Percentiles rank a stretch among this genome's conserved stretches.
Evolutionary conservation across 2,888 invertebrate species (phyloP).

Genomic region (Cheilosia pagana): DNA sequence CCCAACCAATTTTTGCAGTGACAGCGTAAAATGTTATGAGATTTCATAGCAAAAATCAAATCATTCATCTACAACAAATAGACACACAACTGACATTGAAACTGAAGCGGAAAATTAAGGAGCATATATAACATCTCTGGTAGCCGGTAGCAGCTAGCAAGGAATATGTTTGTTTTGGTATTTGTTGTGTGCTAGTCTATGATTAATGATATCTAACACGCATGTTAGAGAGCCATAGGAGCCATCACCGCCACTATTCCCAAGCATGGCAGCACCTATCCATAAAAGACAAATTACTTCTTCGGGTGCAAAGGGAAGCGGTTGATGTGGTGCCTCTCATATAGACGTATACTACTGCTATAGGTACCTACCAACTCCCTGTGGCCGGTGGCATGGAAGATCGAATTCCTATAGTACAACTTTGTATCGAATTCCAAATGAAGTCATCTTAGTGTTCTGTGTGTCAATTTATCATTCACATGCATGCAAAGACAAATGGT

Average conservation of each 20-base stretch:
- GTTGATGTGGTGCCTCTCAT: conserved; percentile 30
- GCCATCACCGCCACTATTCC: conserved; percentile 21
- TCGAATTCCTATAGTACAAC: conserved; percentile 46
- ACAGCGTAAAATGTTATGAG: conserved; percentile 54
- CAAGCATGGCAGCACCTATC: conserved; percentile 57
- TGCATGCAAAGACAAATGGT: conserved; percentile 47
- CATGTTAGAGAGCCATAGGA: conserved; percentile 56
- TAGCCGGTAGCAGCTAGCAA: conserved; percentile 12
- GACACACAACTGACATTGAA: conserved; percentile 63
- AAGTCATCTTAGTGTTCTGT: conserved; percentile 61
- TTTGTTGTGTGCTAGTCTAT: conserved; percentile 55
- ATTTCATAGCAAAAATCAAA: conserved; percentile 34
- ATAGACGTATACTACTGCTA: neutral
- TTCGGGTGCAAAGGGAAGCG: conserved; percentile 61
- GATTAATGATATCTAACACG: conserved; percentile 75
- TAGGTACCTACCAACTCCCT: too few species aligned
- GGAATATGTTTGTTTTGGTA: conserved; percentile 20
- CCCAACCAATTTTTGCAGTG: conserved; percentile 55
- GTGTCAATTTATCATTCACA: conserved; percentile 64
- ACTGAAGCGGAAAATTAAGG: conserved; percentile 39
- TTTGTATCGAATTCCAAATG: conserved; percentile 64
- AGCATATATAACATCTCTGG: conserved; percentile 27
- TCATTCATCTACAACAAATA: conserved; percentile 31
- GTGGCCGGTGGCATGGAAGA: conserved; percentile 19
- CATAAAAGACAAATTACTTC: conserved; percentile 74